phyloP scores from a whole-genome alignment of 2,888 invertebrate species.

The Anoplius nigerrimus region DNA sequence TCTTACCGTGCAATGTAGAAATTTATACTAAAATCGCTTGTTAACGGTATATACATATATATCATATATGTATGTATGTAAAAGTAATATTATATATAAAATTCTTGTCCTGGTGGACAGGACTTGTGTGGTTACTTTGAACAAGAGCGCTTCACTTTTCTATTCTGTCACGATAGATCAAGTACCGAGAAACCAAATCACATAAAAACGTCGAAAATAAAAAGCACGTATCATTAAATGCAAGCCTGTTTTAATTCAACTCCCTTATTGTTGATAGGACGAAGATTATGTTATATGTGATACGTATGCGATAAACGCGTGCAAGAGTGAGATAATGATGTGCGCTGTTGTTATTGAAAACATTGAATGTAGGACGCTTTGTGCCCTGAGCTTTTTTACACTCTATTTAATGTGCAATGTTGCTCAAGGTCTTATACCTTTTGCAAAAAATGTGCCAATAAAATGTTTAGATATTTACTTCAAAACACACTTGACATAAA shows the following conservation, averaged over 20 bases:
- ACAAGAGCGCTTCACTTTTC: too few species aligned
- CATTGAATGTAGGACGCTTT: conserved; percentile 48
- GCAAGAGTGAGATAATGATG: conserved; percentile 59
- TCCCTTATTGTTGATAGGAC: conserved; percentile 63
- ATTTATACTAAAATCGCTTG: too few species aligned
- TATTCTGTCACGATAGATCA: too few species aligned
- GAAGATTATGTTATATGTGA: conserved; percentile 67
- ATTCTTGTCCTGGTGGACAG: too few species aligned
- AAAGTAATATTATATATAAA: too few species aligned
- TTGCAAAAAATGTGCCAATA: conserved; percentile 11
- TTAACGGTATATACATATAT: too few species aligned
- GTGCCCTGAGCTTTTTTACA: conserved; percentile 50
- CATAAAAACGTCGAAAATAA: conserved; percentile 17
- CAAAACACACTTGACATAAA: too few species aligned
- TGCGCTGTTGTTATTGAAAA: conserved; percentile 56
- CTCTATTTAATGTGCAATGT: background rate
- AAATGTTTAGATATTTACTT: background rate
- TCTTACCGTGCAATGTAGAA: too few species aligned
- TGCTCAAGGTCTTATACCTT: conserved; percentile 2
- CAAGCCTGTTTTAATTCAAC: conserved; percentile 61
- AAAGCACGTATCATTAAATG: conserved; percentile 38
- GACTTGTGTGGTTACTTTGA: too few species aligned
- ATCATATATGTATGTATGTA: too few species aligned
- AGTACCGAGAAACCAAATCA: background rate
- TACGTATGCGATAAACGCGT: conserved; percentile 60